A percentile compares a stretch with the other conserved stretches of the same genome.
Conservation (phyloP, 2,888 invertebrate genomes). For the Drosophila subsilvestris region DNA sequence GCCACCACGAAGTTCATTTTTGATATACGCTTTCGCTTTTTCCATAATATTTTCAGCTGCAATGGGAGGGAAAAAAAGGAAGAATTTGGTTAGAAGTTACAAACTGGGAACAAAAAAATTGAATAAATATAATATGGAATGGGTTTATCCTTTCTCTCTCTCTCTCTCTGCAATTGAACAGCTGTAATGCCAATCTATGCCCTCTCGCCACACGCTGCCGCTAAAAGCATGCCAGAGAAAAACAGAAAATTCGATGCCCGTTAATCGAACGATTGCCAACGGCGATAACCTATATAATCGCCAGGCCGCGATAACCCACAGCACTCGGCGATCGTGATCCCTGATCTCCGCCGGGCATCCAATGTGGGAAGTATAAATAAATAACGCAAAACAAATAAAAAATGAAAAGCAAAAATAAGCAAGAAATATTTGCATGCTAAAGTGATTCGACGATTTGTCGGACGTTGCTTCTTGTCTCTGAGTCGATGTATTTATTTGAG, state of each 20-base stretch:
- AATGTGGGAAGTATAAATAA: conserved; percentile 43
- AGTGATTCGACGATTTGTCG: conserved; percentile 58
- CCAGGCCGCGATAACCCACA: conserved; percentile 57
- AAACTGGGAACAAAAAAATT: neutral
- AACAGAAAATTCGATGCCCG: conserved; percentile 58
- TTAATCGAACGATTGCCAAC: conserved; percentile 67
- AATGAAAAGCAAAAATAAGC: neutral
- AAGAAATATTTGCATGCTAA: conserved; percentile 44
- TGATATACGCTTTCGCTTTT: conserved; percentile 89
- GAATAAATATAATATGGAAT: neutral
- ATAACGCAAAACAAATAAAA: neutral
- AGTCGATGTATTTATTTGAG: conserved; percentile 30
- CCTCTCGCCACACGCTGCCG: neutral
- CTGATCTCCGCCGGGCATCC: conserved; percentile 51
- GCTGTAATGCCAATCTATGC: conserved; percentile 1
- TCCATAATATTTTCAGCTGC: conserved; percentile 85
- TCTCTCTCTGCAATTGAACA: neutral
- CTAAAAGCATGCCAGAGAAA: conserved; percentile 5
- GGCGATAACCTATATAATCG: conserved; percentile 71
- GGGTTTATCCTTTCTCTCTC: neutral
- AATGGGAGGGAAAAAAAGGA: neutral
- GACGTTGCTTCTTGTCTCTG: conserved; percentile 55
- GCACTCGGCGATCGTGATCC: conserved; percentile 58
- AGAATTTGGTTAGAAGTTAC: neutral
- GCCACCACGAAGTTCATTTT: conserved; percentile 88